Base-by-base conservation (phyloP, 1,140 invertebrate species). In the Drosophila novamexicana region DNA sequence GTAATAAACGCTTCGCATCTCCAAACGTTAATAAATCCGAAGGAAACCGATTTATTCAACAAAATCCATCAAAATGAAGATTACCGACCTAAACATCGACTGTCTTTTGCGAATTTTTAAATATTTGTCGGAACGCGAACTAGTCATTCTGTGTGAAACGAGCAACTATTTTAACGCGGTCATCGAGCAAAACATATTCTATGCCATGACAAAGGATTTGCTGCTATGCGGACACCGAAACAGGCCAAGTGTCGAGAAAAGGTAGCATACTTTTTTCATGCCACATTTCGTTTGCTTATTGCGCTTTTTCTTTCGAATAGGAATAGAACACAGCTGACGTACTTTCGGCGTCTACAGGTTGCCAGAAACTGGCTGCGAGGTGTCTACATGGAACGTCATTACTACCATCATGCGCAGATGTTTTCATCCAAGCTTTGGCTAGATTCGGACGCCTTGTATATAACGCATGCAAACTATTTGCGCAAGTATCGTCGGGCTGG, bases 381-480 rank as follows among this genome's bases (percentile, higher is more conserved):
- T 0, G 61, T 56, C 8, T 92, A 92, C 50, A 42, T 64, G 0
- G 88, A 92, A 44, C 61, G 74, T 0, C 69, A 75, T 16, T 91
- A 91, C 29, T 92, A 82, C 36, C 84, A 91, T 50, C 90, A 91
- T 62, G 68, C 53, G 0, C 79, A 81, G 47, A 90, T 92, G 81
- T 91, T 85, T 54, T 63, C 88, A 29, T 90, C 90, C 8, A 92
- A 84, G 61, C n/a, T 92, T 7, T 73, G 74, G 22, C 65, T 92
- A 10, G 80, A 90, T 37, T 57, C 67, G 1, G 68, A 92, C 47
- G 62, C 59, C 8, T 50, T 92, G 7, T 90, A 82, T 39, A 80
- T 91, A 32, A 81, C 91, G 0, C 74, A 91, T 54, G 74, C 77
- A 6, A 62, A 73, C 32, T 90, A 84, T 57, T 56, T 92, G n/a